A percentile compares a stretch with the other conserved stretches of the same genome.
Evolutionary conservation across 2,797 vertebrate species (phyloP).

Genomic region (Coluber constrictor): DNA sequence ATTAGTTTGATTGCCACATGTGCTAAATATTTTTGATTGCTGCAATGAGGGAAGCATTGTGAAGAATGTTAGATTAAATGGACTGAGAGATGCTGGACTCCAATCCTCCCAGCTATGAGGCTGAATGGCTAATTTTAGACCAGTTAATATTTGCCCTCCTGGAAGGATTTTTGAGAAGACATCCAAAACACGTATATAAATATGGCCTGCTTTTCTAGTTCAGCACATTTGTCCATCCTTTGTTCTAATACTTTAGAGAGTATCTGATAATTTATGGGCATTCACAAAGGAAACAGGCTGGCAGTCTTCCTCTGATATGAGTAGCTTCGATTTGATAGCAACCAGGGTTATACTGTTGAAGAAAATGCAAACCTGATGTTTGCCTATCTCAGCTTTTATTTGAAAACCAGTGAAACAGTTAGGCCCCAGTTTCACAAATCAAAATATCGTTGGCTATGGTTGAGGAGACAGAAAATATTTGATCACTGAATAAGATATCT

Average conservation of each 20-base stretch:
- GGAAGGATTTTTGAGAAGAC: background rate
- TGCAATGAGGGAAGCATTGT: background rate
- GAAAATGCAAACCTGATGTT: background rate
- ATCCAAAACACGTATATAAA: background rate
- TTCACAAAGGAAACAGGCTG: background rate
- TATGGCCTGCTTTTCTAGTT: background rate
- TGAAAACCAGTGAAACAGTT: background rate
- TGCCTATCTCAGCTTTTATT: background rate
- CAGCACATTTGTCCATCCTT: background rate
- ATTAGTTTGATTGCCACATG: background rate
- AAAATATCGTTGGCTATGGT: background rate
- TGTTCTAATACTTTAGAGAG: background rate
- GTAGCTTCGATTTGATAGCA: background rate
- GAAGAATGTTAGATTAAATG: background rate
- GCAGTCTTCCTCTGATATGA: background rate
- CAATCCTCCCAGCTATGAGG: background rate
- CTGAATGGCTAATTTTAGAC: background rate
- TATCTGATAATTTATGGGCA: background rate
- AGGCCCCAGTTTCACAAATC: background rate
- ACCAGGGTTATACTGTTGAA: background rate
- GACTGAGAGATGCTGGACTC: background rate
- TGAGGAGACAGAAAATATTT: background rate
- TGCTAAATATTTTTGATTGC: background rate
- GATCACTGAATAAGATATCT: background rate
- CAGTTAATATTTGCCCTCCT: background rate